Percentiles rank a stretch among this genome's conserved stretches.
Conservation (phyloP, 2,888 invertebrate species). For the Drosophila algonquin region DNA sequence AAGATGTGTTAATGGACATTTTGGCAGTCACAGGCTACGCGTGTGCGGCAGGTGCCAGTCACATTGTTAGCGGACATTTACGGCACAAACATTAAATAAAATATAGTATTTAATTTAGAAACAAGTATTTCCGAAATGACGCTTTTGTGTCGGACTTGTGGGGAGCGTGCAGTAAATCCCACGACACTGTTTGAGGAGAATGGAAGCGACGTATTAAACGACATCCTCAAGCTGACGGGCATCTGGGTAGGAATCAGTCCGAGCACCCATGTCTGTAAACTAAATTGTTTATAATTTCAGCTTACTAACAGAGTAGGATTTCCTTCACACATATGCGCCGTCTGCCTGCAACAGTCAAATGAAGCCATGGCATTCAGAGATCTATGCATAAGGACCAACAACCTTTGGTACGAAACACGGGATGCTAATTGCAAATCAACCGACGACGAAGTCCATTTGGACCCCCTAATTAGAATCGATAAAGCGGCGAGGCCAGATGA, state of each 20-base stretch:
- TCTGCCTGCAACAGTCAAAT: slow-evolving; percentile 19
- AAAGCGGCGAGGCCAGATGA: not conserved
- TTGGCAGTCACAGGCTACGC: too few relatives aligned
- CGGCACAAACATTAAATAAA: not conserved
- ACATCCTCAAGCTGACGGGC: slow-evolving; percentile 23
- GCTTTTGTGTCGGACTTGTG: slow-evolving; percentile 35
- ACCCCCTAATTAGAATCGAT: not conserved
- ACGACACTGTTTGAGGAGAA: slow-evolving; percentile 20
- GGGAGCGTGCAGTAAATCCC: slow-evolving; percentile 13
- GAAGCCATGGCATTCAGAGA: slow-evolving; percentile 30
- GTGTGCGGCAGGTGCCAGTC: not conserved
- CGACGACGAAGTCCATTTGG: not conserved
- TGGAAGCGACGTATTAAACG: slow-evolving; percentile 1
- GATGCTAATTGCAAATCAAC: not conserved
- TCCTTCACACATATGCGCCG: slow-evolving; percentile 24
- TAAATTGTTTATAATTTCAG: not conserved
- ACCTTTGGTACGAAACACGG: not conserved
- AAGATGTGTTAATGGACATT: too few relatives aligned
- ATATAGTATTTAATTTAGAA: not conserved
- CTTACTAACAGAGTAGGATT: not conserved
- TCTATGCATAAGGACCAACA: slow-evolving; percentile 23
- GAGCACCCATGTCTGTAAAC: too few relatives aligned
- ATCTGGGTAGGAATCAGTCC: slow-evolving; percentile 12
- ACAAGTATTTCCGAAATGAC: slow-evolving; percentile 14
- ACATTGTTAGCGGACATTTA: not conserved